Base-by-base conservation (phyloP, 2,888 invertebrate species). In the Glaucopsyche alexis region DNA sequence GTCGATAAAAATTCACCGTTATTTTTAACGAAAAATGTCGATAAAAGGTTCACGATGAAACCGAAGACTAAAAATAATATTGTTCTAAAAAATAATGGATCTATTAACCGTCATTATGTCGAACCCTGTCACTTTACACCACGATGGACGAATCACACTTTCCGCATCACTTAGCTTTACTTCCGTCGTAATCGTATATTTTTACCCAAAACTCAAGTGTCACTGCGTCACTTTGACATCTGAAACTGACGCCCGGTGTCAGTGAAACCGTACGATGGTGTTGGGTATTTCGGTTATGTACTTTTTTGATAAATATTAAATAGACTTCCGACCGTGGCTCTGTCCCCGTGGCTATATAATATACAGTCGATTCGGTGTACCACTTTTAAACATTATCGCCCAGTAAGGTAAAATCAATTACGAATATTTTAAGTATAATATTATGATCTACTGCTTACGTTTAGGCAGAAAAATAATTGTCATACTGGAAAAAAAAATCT, bases 141-240 rank as follows among this genome's bases (percentile, higher is more conserved):
- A 82, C 89, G 29, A 29, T 29, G 29, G 29, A 29, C 89, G 88
- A 88, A 83, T 84, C 82, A 90, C 89, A 88, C 85, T 91, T 91
- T 91, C 90, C 88, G 83, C 88, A 75, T 87, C 91, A 88, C 88
- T 91, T 89, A 87, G 82, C 86, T 82, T 82, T 82, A 89, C 87
- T 91, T 92, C 92, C 92, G 87, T 80, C 83, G 90, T 85, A 90
- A 91, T 87, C 86, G 91, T 92, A 91, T 90, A 76, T 87, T 87
- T 82, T 84, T 80, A 84, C 84, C 82, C 81, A 84, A 89, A 89
- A 90, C 87, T 87, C 88, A 85, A 84, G 84, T 87, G 86, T 86
- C 87, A 85, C 80, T 83, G 78, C 67, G 55, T 72, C 60, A 60
- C 60, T 38, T 60, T 60, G 86, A 84, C 80, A 88, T 85, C 83